Evolutionary conservation across 2,888 invertebrate genomes (phyloP).

Genomic region (Molorchus minor): DNA sequence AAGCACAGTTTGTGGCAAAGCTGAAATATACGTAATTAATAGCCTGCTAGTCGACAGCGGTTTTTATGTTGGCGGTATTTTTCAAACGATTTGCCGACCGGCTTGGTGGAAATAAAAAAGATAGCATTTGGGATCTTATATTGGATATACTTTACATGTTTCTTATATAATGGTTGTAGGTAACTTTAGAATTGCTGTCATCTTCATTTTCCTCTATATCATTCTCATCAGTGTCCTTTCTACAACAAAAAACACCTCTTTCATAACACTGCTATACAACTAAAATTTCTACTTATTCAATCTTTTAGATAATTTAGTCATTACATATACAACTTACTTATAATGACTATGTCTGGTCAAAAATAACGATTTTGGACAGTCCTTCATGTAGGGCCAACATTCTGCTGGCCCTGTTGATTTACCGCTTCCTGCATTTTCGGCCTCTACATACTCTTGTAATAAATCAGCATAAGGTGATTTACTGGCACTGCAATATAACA

Average conservation of each 20-base stretch:
- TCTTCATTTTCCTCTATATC: conserved; percentile 41
- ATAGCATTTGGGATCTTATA: too few species aligned
- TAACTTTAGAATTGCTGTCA: conserved; percentile 50
- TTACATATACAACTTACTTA: too few species aligned
- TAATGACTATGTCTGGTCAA: conserved; percentile 66
- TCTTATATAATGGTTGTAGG: conserved; percentile 50
- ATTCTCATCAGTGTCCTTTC: conserved; percentile 46
- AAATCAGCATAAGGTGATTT: conserved; percentile 81
- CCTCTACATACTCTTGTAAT: conserved; percentile 80
- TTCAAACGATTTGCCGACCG: too few species aligned
- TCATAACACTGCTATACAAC: not conserved
- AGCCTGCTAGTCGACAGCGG: too few species aligned
- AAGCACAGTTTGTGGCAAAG: too few species aligned
- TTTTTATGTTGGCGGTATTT: too few species aligned
- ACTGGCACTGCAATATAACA: conserved; percentile 71
- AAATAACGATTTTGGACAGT: conserved; percentile 85
- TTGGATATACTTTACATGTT: too few species aligned
- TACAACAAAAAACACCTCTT: too few species aligned
- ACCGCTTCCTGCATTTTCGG: conserved; percentile 79
- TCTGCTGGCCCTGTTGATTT: conserved; percentile 71
- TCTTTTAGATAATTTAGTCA: too few species aligned
- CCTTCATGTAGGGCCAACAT: conserved; percentile 86
- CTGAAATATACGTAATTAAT: too few species aligned
- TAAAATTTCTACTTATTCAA: conserved; percentile 1
- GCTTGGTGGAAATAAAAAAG: too few species aligned